Evolutionary conservation across 1,140 invertebrate genomes (phyloP).

Genomic region (Cyphomyrmex costatus): DNA sequence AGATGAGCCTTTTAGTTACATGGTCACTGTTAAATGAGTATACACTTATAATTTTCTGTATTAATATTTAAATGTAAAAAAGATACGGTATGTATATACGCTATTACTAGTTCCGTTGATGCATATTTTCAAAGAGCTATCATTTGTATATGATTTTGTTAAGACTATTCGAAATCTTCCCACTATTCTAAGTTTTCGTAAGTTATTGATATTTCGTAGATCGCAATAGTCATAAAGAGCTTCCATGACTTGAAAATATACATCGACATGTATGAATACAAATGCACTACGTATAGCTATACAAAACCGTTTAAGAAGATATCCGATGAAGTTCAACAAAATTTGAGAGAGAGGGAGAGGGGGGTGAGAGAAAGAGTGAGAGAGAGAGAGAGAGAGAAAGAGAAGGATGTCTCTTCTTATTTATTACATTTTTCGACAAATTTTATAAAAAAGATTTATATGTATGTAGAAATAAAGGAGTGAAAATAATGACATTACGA

Average conservation of each 20-base stretch:
- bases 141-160: conserved; percentile 34
- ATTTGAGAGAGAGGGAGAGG: conserved; percentile 12
- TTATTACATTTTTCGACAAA: conserved; percentile 77
- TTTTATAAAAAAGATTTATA: conserved; percentile 74
- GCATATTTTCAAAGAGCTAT: conserved; percentile 48
- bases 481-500: conserved; percentile 78
- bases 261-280: conserved; percentile 31
- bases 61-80: conserved; percentile 57
- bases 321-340: conserved; percentile 25
- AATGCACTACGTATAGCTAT: conserved; percentile 14
- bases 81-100: conserved; percentile 9
- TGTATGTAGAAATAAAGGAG: conserved; percentile 83
- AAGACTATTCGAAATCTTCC: conserved; percentile 53
- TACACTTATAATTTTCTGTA: conserved; percentile 53
- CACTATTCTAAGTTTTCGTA: conserved; percentile 57
- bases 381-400: conserved; percentile 1
- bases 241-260: conserved; percentile 60
- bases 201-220: conserved; percentile 4
- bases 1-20: conserved; percentile 23
- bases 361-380: conserved; percentile 5
- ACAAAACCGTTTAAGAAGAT: conserved; percentile 3
- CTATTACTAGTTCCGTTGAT: conserved; percentile 35
- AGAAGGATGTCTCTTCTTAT: conserved; percentile 62
- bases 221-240: conserved; percentile 26
- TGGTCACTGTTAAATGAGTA: conserved; percentile 61